phyloP scores from a whole-genome alignment of 2,888 invertebrate species.

The Athalia rosae region DNA sequence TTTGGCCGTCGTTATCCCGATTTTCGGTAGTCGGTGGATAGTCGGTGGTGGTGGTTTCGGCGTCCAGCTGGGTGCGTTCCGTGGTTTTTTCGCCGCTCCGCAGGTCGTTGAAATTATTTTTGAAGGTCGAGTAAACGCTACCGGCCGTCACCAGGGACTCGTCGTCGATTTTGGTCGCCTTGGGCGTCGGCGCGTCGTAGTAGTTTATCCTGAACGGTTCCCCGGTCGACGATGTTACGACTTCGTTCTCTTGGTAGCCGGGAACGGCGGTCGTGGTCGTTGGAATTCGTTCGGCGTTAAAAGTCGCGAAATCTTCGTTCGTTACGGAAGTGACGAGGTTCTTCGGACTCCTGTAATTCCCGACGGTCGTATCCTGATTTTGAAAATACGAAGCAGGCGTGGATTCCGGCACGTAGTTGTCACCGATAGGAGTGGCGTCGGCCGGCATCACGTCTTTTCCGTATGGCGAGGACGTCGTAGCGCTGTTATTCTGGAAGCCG shows the following conservation, averaged over 20 bases:
- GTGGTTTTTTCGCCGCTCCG: slow-evolving; percentile 50
- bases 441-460: slow-evolving; percentile 75
- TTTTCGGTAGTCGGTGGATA: slow-evolving; percentile 40
- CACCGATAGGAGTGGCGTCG: slow-evolving; percentile 71
- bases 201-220: slow-evolving; percentile 65
- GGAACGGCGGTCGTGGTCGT: slow-evolving; percentile 39
- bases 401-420: slow-evolving; percentile 67
- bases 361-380: slow-evolving; percentile 63
- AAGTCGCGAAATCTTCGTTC: not conserved
- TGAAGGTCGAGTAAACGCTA: slow-evolving; percentile 60
- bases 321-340: slow-evolving; percentile 43
- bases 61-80: not conserved
- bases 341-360: slow-evolving; percentile 47
- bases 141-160: slow-evolving; percentile 63
- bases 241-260: slow-evolving; percentile 45
- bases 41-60: slow-evolving; percentile 48
- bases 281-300: not conserved
- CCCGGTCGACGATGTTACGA: slow-evolving; percentile 52
- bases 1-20: not conserved
- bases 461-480: slow-evolving; percentile 72
- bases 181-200: slow-evolving; percentile 57
- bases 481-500: slow-evolving; percentile 74
- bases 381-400: slow-evolving; percentile 71
- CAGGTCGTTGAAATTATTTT: slow-evolving; percentile 56
- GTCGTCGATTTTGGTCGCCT: slow-evolving; percentile 46